Evolutionary conservation across 35 echinoderm and acorn worm genomes (phyloP), one percentile per base, ranked within the genome.

Genomic region (Amphiura filiformis): DNA sequence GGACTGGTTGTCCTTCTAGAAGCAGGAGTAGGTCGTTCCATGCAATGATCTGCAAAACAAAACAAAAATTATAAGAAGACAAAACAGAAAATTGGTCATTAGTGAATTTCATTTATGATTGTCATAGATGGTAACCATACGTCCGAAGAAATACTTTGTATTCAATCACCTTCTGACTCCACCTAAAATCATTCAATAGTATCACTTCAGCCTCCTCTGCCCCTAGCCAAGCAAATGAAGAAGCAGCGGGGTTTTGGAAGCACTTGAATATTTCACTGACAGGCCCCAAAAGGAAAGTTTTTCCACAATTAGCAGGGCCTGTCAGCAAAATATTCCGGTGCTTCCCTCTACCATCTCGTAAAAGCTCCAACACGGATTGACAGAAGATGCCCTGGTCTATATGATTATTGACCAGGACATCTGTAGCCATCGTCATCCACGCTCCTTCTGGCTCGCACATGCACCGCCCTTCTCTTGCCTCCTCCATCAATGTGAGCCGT

Each of bases 1-100:
- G 79, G 0, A 83, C 57, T 1, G 30, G 56, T 38, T 90, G 52
- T 36, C 88, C 88, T 77, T 82, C 88, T 40, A 83, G 57, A 28
- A 90, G 39, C 30, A 90, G 56, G 23, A 90, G 65, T 36, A 90
- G 76, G 39, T 90, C 88, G 36, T 83, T 80, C 57, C 80, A 90
- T 7, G 88, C 79, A 38, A 70, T 90, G 32, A 90, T 90, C 37
- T 90, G 47, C 1, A 49, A 80, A 42, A 47, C 4, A 47, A 9
- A 47, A 47, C 41, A 47, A 9, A 17, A 9, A 47, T 47, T 47
- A 17, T 47, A 47, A 47, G 5, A 47, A 17, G 41, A 17, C 17
- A 17, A 47, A 17, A 9, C 41, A 47, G 41, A 9, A 9, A 9
- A 17, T 47, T 47, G 4, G 17, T 9, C 41, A 47, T 47, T 9